phyloP scores from a whole-genome alignment of 2,888 invertebrate genomes.

The Chrysolina haemoptera region DNA sequence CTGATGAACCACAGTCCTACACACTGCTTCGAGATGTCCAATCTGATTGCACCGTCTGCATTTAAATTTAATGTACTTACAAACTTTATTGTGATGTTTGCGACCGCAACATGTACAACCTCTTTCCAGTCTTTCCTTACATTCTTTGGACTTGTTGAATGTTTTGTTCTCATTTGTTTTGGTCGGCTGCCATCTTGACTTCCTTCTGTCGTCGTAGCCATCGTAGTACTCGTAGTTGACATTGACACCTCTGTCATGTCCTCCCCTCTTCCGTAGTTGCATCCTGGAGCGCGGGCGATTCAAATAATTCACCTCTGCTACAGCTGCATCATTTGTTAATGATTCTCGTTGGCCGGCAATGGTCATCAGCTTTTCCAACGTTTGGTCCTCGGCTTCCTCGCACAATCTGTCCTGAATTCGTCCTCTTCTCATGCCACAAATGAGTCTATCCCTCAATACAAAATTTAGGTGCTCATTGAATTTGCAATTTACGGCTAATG shows the following conservation, averaged over 20 bases:
- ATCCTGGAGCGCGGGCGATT: not conserved
- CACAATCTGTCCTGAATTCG: not conserved
- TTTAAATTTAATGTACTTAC: slow-evolving; percentile 1
- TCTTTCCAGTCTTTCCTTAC: not conserved
- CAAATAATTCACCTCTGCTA: not conserved
- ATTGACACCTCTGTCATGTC: not conserved
- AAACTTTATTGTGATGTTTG: not conserved
- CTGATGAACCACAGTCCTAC: not conserved
- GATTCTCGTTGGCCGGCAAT: not conserved
- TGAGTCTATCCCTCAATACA: not conserved
- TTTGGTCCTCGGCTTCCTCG: not conserved
- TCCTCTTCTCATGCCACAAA: not conserved
- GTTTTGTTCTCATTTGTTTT: not conserved
- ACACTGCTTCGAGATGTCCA: not conserved
- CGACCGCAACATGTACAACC: not conserved
- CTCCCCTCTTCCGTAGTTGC: not conserved
- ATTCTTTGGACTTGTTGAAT: not conserved
- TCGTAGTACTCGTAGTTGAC: too few relatives aligned
- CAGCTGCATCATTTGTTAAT: not conserved
- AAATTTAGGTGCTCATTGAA: not conserved
- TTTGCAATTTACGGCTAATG: not conserved
- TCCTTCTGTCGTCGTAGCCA: not conserved
- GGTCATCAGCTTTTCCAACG: not conserved
- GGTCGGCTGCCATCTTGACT: not conserved
- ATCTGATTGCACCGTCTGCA: slow-evolving; percentile 1